Evolutionary conservation across 2,888 invertebrate species (phyloP).

Genomic region (Epinotia brunnichana): DNA sequence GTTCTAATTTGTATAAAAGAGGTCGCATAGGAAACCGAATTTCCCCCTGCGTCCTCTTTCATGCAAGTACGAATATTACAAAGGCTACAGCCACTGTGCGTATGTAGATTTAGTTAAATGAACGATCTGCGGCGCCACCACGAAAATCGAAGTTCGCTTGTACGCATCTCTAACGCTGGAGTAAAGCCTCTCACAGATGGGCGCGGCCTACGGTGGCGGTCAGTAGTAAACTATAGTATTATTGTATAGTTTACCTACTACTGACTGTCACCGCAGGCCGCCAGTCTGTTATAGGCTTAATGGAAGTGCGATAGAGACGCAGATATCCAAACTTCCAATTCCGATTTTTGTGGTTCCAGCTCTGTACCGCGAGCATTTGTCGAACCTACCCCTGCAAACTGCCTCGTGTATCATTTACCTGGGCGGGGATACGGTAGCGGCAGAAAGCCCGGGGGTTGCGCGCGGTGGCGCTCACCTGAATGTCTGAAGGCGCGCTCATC

Average conservation of each 20-base stretch:
- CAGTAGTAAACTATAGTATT: no score
- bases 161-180: no score
- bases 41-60: background rate
- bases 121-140: background rate
- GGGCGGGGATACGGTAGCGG: constrained; percentile 77
- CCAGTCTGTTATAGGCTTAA: no score
- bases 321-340: no score
- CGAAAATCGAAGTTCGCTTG: no score
- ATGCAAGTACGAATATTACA: background rate
- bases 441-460: constrained; percentile 82
- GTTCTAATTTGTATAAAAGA: background rate
- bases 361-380: background rate
- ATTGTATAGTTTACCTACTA: no score
- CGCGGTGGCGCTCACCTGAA: constrained; percentile 83
- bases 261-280: no score
- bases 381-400: constrained; percentile 62
- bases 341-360: no score
- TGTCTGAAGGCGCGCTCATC: constrained; percentile 86
- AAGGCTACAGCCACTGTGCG: background rate
- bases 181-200: no score
- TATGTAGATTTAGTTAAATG: background rate
- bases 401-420: constrained; percentile 83
- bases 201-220: no score
- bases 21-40: background rate
- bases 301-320: no score